Evolutionary conservation across 1,140 invertebrate genomes (phyloP).

Genomic region (Leptinotarsa texana): DNA sequence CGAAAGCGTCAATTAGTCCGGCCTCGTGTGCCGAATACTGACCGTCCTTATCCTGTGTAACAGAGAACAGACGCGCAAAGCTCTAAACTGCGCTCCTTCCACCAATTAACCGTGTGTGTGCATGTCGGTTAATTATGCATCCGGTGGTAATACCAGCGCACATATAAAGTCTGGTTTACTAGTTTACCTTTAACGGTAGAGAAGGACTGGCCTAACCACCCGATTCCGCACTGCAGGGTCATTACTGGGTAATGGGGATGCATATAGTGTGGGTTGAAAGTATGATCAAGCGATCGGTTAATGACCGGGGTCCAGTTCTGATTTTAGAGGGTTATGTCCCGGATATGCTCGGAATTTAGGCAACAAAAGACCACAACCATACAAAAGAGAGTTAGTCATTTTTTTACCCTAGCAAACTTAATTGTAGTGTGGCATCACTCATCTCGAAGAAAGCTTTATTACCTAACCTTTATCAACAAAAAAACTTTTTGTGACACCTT

Average conservation of each 20-base stretch:
- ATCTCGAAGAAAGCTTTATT: too few species aligned
- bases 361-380: too few species aligned
- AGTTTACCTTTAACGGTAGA: conserved; percentile 6
- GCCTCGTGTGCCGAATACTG: neutral
- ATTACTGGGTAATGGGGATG: neutral
- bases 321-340: too few species aligned
- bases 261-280: neutral
- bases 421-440: too few species aligned
- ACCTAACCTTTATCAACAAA: too few species aligned
- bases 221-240: neutral
- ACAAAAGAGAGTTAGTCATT: too few species aligned
- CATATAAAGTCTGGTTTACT: conserved; percentile 8
- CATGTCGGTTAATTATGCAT: conserved; percentile 15
- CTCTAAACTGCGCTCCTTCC: neutral
- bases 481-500: too few species aligned
- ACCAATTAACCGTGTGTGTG: conserved; percentile 10
- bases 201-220: neutral
- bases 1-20: conserved; percentile 5
- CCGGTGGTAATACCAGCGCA: neutral
- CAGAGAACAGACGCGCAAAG: neutral
- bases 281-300: too few species aligned
- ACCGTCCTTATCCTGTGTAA: neutral
- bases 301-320: too few species aligned
- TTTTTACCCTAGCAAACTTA: too few species aligned
- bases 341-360: too few species aligned